Percentiles rank a stretch among this genome's conserved stretches.
Conservation (phyloP, 2,113 vertebrate species). For the Leptosomus discolor region DNA sequence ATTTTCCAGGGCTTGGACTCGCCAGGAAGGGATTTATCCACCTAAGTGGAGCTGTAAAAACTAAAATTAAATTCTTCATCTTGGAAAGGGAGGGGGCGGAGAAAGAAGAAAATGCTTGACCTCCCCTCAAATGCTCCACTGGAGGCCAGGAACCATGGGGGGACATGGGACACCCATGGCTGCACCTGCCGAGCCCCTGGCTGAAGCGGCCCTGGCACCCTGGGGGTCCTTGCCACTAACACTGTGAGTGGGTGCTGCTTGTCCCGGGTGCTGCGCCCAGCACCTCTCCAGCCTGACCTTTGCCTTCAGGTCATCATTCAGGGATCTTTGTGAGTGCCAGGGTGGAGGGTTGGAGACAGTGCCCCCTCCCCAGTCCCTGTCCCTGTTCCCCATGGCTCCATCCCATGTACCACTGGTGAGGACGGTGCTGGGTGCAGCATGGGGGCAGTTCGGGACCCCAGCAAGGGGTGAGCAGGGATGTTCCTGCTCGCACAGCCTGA, state of each 20-base stretch:
- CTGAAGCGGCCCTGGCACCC: background rate
- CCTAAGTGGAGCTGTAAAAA: constrained; percentile 65
- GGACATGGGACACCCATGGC: background rate
- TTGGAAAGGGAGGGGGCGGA: constrained; percentile 9
- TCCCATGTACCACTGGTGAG: background rate
- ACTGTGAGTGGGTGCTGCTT: background rate
- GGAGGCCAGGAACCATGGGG: background rate
- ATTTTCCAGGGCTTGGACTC: constrained; percentile 68
- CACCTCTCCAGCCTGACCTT: background rate
- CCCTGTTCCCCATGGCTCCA: rapidly evolving
- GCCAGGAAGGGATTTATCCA: constrained; percentile 69
- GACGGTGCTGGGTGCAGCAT: rapidly evolving
- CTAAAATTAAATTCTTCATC: constrained; percentile 72
- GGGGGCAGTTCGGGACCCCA: background rate
- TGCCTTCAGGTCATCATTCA: background rate
- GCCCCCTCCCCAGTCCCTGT: background rate
- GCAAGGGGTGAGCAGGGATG: background rate
- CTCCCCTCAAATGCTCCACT: background rate
- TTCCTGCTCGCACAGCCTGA: background rate
- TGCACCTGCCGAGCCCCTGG: constrained; percentile 12
- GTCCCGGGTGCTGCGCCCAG: background rate
- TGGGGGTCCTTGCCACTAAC: rapidly evolving
- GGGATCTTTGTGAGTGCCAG: background rate
- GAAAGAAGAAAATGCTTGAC: constrained; percentile 20
- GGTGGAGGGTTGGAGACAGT: background rate